Evolutionary conservation across 2,888 invertebrate genomes (phyloP), one percentile per base, ranked within the genome.

Genomic region (Leptodirus hochenwartii): DNA sequence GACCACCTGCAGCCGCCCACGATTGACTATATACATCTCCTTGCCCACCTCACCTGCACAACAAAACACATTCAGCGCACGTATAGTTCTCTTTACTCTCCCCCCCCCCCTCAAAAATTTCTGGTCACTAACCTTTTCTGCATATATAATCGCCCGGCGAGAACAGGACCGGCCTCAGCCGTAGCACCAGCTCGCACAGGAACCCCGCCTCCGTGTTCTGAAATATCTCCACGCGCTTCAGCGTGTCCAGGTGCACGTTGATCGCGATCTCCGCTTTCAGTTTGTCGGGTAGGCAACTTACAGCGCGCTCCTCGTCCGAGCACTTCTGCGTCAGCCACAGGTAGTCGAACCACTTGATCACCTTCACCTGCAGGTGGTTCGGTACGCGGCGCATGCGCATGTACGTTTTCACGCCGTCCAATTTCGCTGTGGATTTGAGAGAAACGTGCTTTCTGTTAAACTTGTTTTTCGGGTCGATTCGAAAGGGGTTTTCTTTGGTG

Each of bases 121-220:
- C n/a, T n/a, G n/a, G n/a, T n/a, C n/a, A n/a, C 28, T 35, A 63
- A 95, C 95, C 95, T 80, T 96, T 96, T 47, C 93, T 75, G 64
- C 96, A 96, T 53, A 96, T 95, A 60, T 87, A 96, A 61, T 96
- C 96, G 34, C 95, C 93, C 15, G 96, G 96, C 44, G 93, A 93
- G 62, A 95, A 96, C 39, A 96, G 72, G 29, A 95, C 93, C 30
- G 95, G 95, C 45, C 91, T 68, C 40, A 96, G 68, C 55, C 88
- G 69, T 39, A 96, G 68, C 45, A 96, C 96, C 48, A 96, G 67
- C 60, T 95, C 95, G 57, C 95, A 93, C 39, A 96, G 72, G 65
- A 96, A 96, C 33, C 96, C 96, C 36, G 95, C 95, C 60, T 96
- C 96, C 29, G 95, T 96, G 60, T 95, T 93, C 65, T 96, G 95